Evolutionary conservation across 2,113 vertebrate species (phyloP), one percentile per base, ranked within the genome.

Genomic region (Nibea albiflora): DNA sequence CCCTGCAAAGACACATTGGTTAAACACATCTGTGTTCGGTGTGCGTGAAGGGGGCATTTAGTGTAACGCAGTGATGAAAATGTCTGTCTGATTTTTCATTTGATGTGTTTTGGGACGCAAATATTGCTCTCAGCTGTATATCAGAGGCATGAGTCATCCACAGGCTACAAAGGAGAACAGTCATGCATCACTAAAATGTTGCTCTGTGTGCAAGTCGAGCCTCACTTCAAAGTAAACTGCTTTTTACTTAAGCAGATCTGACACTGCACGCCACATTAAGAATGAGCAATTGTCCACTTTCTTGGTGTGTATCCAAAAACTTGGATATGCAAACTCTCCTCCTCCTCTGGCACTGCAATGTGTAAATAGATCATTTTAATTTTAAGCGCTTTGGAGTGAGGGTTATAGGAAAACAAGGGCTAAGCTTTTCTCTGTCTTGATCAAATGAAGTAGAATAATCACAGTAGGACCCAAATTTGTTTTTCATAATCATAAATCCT

Each of bases 91-190:
- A 60, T 44, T 42, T 78, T 31, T 75, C 11, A 52, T 80, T 74
- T 77, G 35, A 84, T 86, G 69, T 64, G 63, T 74, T 80, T 54
- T 0, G 24, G 89, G 79, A 79, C 46, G 10, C 80, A 87, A 83
- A 83, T 81, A 50, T 83, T 46, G 77, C 80, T 82, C 56, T 84
- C 39, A 72, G 82, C 84, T 65, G 74, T 69, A 60, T 58, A 46
- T 80, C 17, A 46, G 78, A 76, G 49, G 79, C 49, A 54, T 90
- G 85, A 92, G 76, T 88, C 87, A 89, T 84, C 73, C 60, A 31
- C 76, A 39, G 63, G 52, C 87, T 90, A 69, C 67, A 31, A 66
- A 83, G 58, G 52, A 80, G 78, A 81, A 78, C 75, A 80, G 63
- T 65, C 80, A 78, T 75, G 86, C 80, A 84, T 85, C 87, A 76